A percentile compares a stretch with the other conserved stretches of the same genome.
Conservation (phyloP, 2,797 vertebrate genomes). For the Monodelphis domestica region DNA sequence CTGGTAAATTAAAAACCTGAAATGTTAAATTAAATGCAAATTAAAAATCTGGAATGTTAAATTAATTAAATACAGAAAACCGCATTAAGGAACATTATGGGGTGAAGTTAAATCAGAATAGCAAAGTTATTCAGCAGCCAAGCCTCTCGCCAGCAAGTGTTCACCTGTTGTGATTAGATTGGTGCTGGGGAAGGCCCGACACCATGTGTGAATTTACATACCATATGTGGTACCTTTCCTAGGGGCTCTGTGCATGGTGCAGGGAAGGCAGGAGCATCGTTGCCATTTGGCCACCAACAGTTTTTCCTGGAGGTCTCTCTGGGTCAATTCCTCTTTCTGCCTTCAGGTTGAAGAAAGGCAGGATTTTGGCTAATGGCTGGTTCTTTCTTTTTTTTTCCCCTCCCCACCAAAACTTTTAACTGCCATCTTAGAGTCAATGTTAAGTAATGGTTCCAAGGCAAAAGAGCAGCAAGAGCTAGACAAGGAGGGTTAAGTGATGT, state of each 20-base stretch:
- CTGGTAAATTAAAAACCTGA: constrained; percentile 87
- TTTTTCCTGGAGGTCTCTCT: background rate
- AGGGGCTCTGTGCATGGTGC: constrained; percentile 18
- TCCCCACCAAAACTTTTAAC: no score
- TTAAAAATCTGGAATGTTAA: constrained; percentile 88
- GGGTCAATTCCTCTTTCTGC: background rate
- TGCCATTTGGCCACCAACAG: constrained; percentile 1
- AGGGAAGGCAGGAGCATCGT: constrained; percentile 11
- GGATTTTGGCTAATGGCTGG: background rate
- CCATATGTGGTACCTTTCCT: background rate
- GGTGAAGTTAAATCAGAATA: constrained; percentile 82
- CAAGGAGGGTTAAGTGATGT: no score
- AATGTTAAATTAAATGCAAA: constrained; percentile 90
- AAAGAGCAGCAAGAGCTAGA: no score
- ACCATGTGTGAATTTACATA: constrained; percentile 56
- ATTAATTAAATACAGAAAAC: constrained; percentile 87
- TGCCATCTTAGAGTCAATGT: no score
- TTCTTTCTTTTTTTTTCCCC: no score
- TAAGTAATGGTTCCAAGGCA: no score
- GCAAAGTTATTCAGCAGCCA: constrained; percentile 76
- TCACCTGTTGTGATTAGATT: constrained; percentile 73
- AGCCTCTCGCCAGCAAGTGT: constrained; percentile 36
- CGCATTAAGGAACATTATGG: constrained; percentile 83
- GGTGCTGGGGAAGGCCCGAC: constrained; percentile 31
- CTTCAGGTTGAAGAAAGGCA: background rate